Conservation (phyloP, 2,888 invertebrate genomes). For the Hyposoter didymator region DNA sequence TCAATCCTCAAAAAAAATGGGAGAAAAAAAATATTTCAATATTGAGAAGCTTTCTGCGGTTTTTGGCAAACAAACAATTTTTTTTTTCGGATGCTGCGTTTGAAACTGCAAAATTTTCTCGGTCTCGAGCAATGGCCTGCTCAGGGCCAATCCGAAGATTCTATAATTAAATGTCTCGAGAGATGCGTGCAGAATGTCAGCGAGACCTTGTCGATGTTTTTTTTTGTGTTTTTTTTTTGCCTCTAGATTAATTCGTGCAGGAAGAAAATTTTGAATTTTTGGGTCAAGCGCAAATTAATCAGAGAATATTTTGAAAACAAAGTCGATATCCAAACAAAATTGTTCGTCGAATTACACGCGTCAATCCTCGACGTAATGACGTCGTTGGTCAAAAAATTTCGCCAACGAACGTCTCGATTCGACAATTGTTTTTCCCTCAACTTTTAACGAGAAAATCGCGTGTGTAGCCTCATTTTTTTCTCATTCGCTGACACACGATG, state of each 20-base stretch:
- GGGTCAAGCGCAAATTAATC: constrained; percentile 48
- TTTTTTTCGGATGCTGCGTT: background rate
- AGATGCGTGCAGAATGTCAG: constrained; percentile 39
- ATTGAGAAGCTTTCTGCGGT: background rate
- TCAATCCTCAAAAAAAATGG: background rate
- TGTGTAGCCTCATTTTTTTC: constrained; percentile 9
- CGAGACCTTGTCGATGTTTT: constrained; percentile 41
- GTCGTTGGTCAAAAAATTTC: constrained; percentile 14
- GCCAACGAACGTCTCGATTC: background rate
- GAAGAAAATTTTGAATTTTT: constrained; percentile 37
- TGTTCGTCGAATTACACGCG: constrained; percentile 21
- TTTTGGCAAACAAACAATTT: constrained; percentile 35
- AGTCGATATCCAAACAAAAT: background rate
- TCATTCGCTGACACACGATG: background rate
- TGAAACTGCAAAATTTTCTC: constrained; percentile 12
- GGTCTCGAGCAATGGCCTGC: constrained; percentile 18
- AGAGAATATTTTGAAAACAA: constrained; percentile 12
- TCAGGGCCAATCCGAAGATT: constrained; percentile 30
- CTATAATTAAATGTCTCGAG: constrained; percentile 34
- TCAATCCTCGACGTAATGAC: constrained; percentile 12
- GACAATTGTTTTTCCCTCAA: constrained; percentile 2
- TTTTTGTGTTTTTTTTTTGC: background rate
- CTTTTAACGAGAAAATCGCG: constrained; percentile 31
- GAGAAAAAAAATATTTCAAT: background rate
- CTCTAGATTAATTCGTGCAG: background rate